A percentile compares a stretch with the other conserved stretches of the same genome.
These are phyloP conservation scores for Agrochola macilenta DNA, from an alignment of 2,888 invertebrate species.

Conservation along the genomic window DNA sequence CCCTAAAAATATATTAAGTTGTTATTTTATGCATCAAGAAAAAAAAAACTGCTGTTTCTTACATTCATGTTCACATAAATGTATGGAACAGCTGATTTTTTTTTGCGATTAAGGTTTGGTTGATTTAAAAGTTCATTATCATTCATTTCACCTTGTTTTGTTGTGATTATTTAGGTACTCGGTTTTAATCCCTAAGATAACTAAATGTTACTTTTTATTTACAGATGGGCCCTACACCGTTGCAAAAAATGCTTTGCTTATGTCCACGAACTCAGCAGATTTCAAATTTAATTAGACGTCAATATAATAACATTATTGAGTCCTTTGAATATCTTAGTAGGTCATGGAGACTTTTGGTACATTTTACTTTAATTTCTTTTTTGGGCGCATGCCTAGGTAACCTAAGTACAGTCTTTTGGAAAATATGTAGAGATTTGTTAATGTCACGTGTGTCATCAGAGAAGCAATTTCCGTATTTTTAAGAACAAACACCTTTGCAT, in stretches of 20 bases:
- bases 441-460: neutral
- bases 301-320: neutral
- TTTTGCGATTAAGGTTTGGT: neutral
- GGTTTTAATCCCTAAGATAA: neutral
- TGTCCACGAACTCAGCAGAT: slow-evolving; percentile 67
- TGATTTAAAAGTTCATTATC: neutral
- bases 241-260: slow-evolving; percentile 72
- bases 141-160: neutral
- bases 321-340: neutral
- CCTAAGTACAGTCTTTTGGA: neutral
- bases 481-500: neutral
- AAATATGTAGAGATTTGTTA: neutral
- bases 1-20: neutral
- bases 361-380: neutral
- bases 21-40: neutral
- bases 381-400: neutral
- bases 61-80: neutral
- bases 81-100: neutral
- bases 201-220: slow-evolving; percentile 49
- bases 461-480: neutral
- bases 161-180: neutral
- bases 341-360: neutral
- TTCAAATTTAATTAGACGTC: slow-evolving; percentile 67
- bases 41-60: neutral
- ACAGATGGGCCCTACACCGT: slow-evolving; percentile 88